A percentile compares a stretch with the other conserved stretches of the same genome.
Conservation (phyloP, 2,797 vertebrate genomes). For the Hirundo rustica region DNA sequence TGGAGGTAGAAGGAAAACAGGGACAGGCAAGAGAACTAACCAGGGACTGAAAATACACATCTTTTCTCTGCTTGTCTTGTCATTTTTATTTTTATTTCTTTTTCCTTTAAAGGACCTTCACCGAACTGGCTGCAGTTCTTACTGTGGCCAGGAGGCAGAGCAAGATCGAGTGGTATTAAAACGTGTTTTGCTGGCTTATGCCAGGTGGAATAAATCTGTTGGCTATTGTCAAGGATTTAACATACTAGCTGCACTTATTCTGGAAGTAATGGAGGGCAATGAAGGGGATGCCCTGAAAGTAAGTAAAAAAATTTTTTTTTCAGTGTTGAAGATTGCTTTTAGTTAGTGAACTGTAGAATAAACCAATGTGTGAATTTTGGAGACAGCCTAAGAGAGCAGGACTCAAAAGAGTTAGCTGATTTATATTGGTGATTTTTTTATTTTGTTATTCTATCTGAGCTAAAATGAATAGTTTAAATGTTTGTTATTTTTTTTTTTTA, state of each 20-base stretch:
- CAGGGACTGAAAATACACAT: neutral
- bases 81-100: neutral
- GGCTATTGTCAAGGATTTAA: slow-evolving; percentile 99
- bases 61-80: neutral
- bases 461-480: neutral
- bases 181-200: slow-evolving; percentile 92
- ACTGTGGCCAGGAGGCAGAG: slow-evolving; percentile 96
- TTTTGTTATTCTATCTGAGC: neutral
- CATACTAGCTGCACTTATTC: slow-evolving; percentile 93
- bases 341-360: neutral
- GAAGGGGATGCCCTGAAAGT: slow-evolving; percentile 98
- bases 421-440: neutral
- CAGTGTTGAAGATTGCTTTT: neutral
- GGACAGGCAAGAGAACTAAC: neutral
- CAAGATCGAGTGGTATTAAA: slow-evolving; percentile 96
- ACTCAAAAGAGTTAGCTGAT: neutral
- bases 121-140: slow-evolving; percentile 96
- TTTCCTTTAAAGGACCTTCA: slow-evolving; percentile 88
- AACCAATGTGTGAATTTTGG: neutral
- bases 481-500: neutral
- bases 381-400: neutral
- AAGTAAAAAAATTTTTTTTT: slow-evolving; percentile 17
- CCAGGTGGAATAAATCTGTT: slow-evolving; percentile 96
- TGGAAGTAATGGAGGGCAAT: slow-evolving; percentile 94
- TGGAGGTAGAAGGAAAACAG: neutral